These are phyloP conservation scores for Endomychus coccineus DNA, from an alignment of 2,888 invertebrate species.

Conservation along the genomic window DNA sequence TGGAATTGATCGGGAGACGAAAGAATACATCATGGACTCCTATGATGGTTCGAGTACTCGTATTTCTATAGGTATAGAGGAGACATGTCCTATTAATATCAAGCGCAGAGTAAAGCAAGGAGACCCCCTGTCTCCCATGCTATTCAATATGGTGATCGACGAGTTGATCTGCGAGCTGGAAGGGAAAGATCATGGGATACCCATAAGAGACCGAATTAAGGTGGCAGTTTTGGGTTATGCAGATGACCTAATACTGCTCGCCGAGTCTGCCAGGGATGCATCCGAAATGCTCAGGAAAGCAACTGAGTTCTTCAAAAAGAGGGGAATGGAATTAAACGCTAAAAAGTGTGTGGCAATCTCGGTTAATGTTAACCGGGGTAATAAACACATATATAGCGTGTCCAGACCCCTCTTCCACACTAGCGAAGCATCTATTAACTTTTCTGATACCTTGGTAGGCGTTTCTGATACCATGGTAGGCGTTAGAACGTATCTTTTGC, in stretches of 20 bases:
- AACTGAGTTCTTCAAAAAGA: not conserved
- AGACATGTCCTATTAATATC: constrained; percentile 1
- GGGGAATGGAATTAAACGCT: constrained; percentile 3
- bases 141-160: constrained; percentile 16
- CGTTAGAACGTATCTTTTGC: no score
- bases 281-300: not conserved
- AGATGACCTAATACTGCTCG: constrained; percentile 10
- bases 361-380: no score
- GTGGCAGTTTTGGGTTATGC: constrained; percentile 16
- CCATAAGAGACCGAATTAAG: no score
- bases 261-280: constrained; percentile 1
- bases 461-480: no score
- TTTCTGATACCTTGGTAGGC: no score
- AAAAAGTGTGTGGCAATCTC: constrained; percentile 3
- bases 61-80: constrained; percentile 4
- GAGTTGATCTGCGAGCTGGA: constrained; percentile 11
- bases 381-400: no score
- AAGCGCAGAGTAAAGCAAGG: constrained; percentile 17
- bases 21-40: constrained; percentile 1
- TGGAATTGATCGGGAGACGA: constrained; percentile 4
- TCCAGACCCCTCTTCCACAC: no score
- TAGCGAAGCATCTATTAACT: no score
- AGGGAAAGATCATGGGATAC: no score
- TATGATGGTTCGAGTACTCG: constrained; percentile 3
- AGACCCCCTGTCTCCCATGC: constrained; percentile 14